phyloP scores from a whole-genome alignment of 1,140 invertebrate species.

The Chrysoperla carnea region DNA sequence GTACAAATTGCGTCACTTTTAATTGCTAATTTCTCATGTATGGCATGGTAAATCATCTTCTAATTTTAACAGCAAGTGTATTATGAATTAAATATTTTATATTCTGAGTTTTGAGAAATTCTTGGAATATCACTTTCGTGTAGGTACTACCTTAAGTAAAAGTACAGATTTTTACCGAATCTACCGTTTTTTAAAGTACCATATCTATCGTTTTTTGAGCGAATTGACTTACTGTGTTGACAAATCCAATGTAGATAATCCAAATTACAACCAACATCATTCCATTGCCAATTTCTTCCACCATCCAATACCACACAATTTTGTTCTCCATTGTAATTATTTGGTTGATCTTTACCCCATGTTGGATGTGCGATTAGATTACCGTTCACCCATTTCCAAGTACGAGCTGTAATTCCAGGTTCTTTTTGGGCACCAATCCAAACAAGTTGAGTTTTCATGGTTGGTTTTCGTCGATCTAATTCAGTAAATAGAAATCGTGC shows the following conservation, averaged over 20 bases:
- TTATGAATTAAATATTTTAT: too few species aligned
- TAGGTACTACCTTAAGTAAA: too few species aligned
- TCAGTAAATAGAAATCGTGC: conserved; percentile 60
- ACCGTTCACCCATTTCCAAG: conserved; percentile 86
- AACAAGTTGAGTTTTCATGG: conserved; percentile 66
- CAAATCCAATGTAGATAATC: conserved; percentile 88
- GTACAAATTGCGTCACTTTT: too few species aligned
- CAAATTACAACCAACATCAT: conserved; percentile 85
- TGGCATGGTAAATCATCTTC: too few species aligned
- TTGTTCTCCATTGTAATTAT: conserved; percentile 89
- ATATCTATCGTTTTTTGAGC: too few species aligned
- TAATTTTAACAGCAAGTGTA: too few species aligned
- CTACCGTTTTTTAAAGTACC: too few species aligned
- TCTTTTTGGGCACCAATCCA: conserved; percentile 86
- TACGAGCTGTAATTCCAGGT: conserved; percentile 58
- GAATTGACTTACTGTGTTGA: conserved; percentile 55
- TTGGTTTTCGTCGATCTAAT: conserved; percentile 57
- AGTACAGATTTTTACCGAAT: too few species aligned
- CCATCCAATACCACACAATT: conserved; percentile 86
- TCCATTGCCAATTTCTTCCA: conserved; percentile 78
- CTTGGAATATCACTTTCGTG: too few species aligned
- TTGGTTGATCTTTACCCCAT: conserved; percentile 87
- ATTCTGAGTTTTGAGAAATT: too few species aligned
- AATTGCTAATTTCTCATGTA: too few species aligned
- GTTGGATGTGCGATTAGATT: conserved; percentile 57